These are phyloP conservation scores for Ellobium chinense DNA, from an alignment of 2,888 invertebrate species.

Conservation along the genomic window DNA sequence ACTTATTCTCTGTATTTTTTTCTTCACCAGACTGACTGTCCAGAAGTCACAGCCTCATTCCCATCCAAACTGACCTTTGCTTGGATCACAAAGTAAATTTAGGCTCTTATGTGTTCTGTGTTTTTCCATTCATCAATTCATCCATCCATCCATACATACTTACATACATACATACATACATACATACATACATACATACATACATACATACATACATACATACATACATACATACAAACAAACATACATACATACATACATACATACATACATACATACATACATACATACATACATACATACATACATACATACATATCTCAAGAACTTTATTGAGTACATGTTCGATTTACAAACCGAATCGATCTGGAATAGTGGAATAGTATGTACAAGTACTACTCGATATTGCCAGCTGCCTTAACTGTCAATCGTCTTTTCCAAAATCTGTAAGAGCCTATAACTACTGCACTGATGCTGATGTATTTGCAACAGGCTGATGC, in stretches of 20 bases:
- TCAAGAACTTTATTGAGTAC: no score
- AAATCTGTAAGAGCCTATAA: no score
- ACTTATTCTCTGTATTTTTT: constrained; percentile 7
- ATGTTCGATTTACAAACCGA: no score
- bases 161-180: background rate
- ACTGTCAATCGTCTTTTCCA: no score
- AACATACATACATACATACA: background rate
- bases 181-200: background rate
- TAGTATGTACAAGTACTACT: no score
- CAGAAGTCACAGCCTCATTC: constrained; percentile 76
- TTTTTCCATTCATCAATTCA: background rate
- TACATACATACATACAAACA: background rate
- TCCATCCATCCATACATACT: background rate
- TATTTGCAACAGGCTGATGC: no score
- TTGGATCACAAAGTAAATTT: constrained; percentile 74
- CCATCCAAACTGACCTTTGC: constrained; percentile 73
- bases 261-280: no score
- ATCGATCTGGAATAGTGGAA: no score
- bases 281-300: no score
- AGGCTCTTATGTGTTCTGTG: background rate
- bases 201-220: background rate
- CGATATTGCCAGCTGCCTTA: no score
- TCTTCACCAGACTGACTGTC: constrained; percentile 68
- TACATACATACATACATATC: no score
- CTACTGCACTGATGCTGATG: no score